Evolutionary conservation across 1,140 invertebrate genomes (phyloP).

Genomic region (Orussus abietinus): DNA sequence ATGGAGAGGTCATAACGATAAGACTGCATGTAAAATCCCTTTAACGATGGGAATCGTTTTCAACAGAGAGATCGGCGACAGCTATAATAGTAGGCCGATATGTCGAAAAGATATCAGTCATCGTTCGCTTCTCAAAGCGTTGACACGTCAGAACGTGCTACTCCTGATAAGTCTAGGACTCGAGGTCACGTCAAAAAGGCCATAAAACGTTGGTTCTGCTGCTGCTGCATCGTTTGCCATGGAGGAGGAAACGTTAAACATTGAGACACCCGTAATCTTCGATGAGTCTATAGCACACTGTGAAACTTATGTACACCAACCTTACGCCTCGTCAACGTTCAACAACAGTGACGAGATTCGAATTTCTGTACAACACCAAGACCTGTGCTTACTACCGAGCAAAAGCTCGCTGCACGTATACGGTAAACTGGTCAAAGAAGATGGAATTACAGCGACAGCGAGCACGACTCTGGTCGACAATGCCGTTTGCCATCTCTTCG

Average conservation of each 20-base stretch:
- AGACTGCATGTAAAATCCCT: slow-evolving; percentile 18
- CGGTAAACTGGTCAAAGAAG: slow-evolving; percentile 24
- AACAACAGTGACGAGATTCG: slow-evolving; percentile 40
- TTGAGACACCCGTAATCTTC: slow-evolving; percentile 15
- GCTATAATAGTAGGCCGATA: slow-evolving; percentile 1
- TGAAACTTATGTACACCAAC: slow-evolving; percentile 37
- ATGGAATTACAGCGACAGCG: slow-evolving; percentile 12
- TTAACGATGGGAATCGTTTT: slow-evolving; percentile 13
- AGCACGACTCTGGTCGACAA: slow-evolving; percentile 36
- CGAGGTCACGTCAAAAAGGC: slow-evolving; percentile 5
- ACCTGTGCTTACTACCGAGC: slow-evolving; percentile 34
- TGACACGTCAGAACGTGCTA: slow-evolving; percentile 18
- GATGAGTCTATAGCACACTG: slow-evolving; percentile 35
- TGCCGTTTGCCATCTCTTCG: slow-evolving; percentile 41
- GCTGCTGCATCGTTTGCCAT: slow-evolving; percentile 1
- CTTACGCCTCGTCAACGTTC: slow-evolving; percentile 33
- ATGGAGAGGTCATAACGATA: slow-evolving; percentile 27
- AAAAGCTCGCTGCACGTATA: slow-evolving; percentile 35
- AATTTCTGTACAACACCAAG: slow-evolving; percentile 41
- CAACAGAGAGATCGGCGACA: not conserved
- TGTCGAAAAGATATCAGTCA: slow-evolving; percentile 14
- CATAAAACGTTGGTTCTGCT: not conserved
- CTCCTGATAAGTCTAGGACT: slow-evolving; percentile 21
- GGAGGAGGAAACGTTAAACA: slow-evolving; percentile 23
- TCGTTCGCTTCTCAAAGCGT: slow-evolving; percentile 9